Percentiles rank a stretch among this genome's conserved stretches.
These are phyloP conservation scores for Drosophila affinis DNA, from an alignment of 2,888 invertebrate genomes.

Conservation along the genomic window DNA sequence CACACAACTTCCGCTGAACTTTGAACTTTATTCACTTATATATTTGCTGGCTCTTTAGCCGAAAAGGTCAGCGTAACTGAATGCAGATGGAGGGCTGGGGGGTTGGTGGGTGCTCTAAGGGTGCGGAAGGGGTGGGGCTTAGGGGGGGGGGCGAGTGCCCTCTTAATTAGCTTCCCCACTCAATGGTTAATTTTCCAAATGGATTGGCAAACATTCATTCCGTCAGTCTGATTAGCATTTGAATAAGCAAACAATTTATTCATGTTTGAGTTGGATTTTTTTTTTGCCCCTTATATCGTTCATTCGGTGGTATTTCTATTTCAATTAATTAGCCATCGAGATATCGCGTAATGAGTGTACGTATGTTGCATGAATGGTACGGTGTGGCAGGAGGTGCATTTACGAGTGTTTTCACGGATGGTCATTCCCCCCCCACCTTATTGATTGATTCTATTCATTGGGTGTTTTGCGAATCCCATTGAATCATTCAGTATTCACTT, in stretches of 20 bases:
- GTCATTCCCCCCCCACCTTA: too few species aligned
- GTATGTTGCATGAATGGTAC: too few species aligned
- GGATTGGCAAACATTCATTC: constrained; percentile 62
- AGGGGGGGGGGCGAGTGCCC: not conserved
- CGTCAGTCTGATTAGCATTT: constrained; percentile 50
- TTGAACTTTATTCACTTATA: constrained; percentile 34
- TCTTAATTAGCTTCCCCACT: constrained; percentile 59
- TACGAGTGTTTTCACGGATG: not conserved
- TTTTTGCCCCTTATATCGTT: too few species aligned
- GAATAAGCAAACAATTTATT: constrained; percentile 36
- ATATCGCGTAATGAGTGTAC: not conserved
- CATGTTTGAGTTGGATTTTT: not conserved
- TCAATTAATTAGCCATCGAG: not conserved
- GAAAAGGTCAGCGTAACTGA: constrained; percentile 15
- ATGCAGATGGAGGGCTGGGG: not conserved
- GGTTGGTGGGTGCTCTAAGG: not conserved
- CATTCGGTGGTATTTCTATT: not conserved
- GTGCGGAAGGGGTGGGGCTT: too few species aligned
- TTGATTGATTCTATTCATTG: not conserved
- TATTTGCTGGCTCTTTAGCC: not conserved
- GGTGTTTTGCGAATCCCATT: not conserved
- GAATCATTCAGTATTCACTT: not conserved
- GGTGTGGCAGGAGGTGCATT: not conserved
- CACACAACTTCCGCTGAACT: constrained; percentile 33
- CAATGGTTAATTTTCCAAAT: constrained; percentile 49